Evolutionary conservation across 2,113 vertebrate species (phyloP), one percentile per base, ranked within the genome.

Genomic region (Oreotrochilus melanogaster): DNA sequence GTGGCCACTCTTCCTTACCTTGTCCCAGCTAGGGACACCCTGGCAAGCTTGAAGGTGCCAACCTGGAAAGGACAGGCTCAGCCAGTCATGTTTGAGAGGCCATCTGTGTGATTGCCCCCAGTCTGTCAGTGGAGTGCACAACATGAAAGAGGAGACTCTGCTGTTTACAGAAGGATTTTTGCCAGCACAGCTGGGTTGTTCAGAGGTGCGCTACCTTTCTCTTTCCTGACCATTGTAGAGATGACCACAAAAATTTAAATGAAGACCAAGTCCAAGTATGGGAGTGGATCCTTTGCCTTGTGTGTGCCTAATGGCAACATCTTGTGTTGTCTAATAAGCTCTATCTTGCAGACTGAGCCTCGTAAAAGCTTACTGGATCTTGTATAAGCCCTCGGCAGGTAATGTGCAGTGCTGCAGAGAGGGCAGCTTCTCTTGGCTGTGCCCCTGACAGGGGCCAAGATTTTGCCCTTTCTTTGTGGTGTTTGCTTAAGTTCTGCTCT

Each of bases 371-470:
- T 45, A 66, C 4, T 65, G 35, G 42, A n/a, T 48, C 43, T 48
- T 47, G 28, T 35, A 11, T 14, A 43, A 88, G 51, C 30, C 27
- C 42, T 42, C 53, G 18, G 35, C 45, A 54, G 42, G 43, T 51
- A 16, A 28, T 3, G 18, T 31, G 24, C 35, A 80, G 35, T 45
- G 45, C 33, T 51, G 61, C 39, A 62, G 43, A 67, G 27, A 51
- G 56, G 37, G 18, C 37, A 78, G 79, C 47, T 30, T 80, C 60
- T 80, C 25, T 31, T 4, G 1, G 42, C 14, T 35, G 27, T 65
- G 43, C 1, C 24, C 5, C 13, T 0, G 0, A 43, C 39, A 30
- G 25, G 9, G 71, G 28, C 39, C 6, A 6, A 65, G 47, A n/a
- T 35, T 73, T 78, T 56, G 56, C 18, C 78, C 47, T 80, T 37